Base-by-base conservation (phyloP, 2,797 vertebrate species). In the Onychomys arenicola region DNA sequence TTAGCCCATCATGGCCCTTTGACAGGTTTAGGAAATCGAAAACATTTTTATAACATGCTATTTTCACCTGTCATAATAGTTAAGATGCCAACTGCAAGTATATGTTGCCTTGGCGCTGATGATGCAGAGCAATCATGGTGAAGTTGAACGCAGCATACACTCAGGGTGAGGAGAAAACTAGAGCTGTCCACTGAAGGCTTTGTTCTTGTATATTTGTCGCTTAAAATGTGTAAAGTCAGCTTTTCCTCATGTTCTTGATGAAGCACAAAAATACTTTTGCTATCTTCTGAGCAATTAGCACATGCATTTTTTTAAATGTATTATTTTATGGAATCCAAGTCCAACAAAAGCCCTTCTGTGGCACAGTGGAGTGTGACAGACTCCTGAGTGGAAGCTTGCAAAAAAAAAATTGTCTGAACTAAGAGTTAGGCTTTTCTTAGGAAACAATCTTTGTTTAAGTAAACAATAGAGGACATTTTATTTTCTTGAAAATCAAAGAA, bases 311-410 rank as follows among this genome's bases (percentile, higher is more conserved):
- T 4, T 43, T n/a, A n/a, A n/a, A 40, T 32, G 1, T 9, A 40
- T 0, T 40, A 13, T 29, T 12, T 71, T 67, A 37, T 27, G 27
- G 65, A 84, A 37, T 46, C 4, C 23, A 25, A 49, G 5, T 11
- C 55, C 55, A 13, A 27, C 12, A 2, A 23, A 12, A 25, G 17
- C 9, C 43, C n/a, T 19, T 55, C 17, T 52, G 16, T 32, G 1
- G 3, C 6, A 19, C 4, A 14, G 0, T 4, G 13, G 49, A 71
- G 16, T 1, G 0, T 25, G 67, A 63, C 0, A 2, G 14, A 65
- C 61, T 65, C 8, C 14, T 49, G 25, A 84, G 40, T 34, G 49
- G 49, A 57, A 40, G 17, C 49, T 52, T 6, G 11, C 32, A 5
- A n/a, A n/a, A 5, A 1, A 23, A 67, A 93, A 46, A 7, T 5